Percentiles rank a stretch among this genome's conserved stretches.
These are phyloP conservation scores for Pogona vitticeps DNA, from an alignment of 2,113 vertebrate genomes.

Conservation along the genomic window DNA sequence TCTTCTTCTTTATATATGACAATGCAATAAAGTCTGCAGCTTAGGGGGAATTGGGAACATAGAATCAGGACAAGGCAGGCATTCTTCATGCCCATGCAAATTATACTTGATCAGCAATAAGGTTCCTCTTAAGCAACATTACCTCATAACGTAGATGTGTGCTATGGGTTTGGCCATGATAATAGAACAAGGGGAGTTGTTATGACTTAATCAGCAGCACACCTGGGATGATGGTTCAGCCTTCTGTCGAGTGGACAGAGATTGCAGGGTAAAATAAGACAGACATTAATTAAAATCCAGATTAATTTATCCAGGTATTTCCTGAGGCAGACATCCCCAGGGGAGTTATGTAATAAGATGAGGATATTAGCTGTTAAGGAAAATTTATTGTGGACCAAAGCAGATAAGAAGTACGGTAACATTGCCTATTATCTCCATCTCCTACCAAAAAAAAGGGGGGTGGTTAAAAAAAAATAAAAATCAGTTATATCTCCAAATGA, in stretches of 20 bases:
- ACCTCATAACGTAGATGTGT: background rate
- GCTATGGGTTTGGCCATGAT: background rate
- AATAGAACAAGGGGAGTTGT: background rate
- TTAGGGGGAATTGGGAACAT: too few relatives aligned
- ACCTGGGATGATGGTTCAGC: background rate
- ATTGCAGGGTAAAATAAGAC: background rate
- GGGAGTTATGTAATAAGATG: background rate
- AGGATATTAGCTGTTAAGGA: background rate
- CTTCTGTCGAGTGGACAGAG: background rate
- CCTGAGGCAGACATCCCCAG: background rate
- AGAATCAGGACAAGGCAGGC: too few relatives aligned
- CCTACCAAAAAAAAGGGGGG: too few relatives aligned
- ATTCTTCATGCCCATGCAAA: too few relatives aligned
- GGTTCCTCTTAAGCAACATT: background rate
- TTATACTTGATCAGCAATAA: background rate
- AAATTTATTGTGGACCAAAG: background rate
- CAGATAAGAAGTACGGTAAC: background rate
- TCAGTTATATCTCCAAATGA: background rate
- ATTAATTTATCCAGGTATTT: conserved; percentile 1
- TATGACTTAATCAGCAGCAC: background rate
- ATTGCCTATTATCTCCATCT: background rate
- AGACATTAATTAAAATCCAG: background rate
- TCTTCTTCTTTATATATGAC: too few relatives aligned
- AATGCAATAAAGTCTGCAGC: too few relatives aligned
- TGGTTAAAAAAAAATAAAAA: background rate